Base-by-base conservation (phyloP, 2,113 vertebrate genomes). In the Irena cyanogastra region DNA sequence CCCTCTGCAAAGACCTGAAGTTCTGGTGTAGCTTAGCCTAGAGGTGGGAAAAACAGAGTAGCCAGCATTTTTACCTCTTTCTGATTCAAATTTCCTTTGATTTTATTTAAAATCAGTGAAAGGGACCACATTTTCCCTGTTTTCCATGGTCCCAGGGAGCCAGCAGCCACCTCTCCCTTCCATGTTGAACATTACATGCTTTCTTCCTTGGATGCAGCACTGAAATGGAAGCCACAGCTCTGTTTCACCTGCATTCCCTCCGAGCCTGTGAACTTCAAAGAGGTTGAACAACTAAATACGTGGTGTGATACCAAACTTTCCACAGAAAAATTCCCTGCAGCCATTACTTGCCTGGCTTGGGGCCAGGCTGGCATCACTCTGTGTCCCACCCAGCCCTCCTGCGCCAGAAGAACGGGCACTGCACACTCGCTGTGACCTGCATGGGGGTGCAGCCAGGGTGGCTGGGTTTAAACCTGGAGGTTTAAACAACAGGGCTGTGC, bases 291-390 rank as follows among this genome's bases (percentile, higher is more conserved):
- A 69, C 30, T 69, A 30, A 59, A 30, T 12, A n/a, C 1, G 28
- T 42, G 79, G 85, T 94, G 65, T 74, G 45, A 74, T 94, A 49
- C 86, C 44, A 26, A 56, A 76, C 88, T 82, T 88, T 47, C 83
- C 88, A 44, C 76, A 75, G 69, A 64, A 72, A 80, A 66, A 69
- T 42, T 60, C 59, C 92, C 94, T 68, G 53, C 89, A 75, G 96
- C 92, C 74, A 8, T 88, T 90, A 85, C 91, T 88, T 42, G 78
- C 94, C 91, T 96, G 95, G 95, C 91, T 90, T 15, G 59, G 93
- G 91, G 80, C 50, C 97, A 87, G 96, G 95, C 91, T 91, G 96
- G 83, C 95, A 84, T 87, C 8, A 10, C 93, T 77, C 69, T 20
- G 6, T 93, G 42, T 92, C 83, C 96, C 85, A n/a, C 95, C 77